These are phyloP conservation scores for Propithecus coquereli DNA, from an alignment of 2,113 vertebrate genomes.

Conservation along the genomic window DNA sequence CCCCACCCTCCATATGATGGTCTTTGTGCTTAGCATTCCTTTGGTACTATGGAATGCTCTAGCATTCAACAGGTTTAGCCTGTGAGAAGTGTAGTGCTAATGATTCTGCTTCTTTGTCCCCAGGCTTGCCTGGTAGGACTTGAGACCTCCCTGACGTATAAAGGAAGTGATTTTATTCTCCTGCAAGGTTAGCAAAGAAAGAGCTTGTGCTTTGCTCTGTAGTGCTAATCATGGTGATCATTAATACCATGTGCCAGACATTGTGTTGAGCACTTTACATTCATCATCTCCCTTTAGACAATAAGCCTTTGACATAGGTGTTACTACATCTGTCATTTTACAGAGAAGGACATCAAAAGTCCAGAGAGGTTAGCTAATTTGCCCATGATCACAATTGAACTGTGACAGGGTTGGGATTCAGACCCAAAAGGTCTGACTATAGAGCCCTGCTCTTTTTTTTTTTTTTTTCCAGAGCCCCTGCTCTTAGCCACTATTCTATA, in stretches of 20 bases:
- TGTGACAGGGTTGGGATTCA: constrained; percentile 22
- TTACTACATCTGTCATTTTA: not conserved
- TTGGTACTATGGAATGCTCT: not conserved
- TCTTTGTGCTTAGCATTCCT: constrained; percentile 24
- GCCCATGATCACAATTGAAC: not conserved
- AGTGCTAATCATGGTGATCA: not conserved
- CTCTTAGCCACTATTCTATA: not conserved
- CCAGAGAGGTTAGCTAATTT: constrained; percentile 14
- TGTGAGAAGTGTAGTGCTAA: not conserved
- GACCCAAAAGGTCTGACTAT: not conserved
- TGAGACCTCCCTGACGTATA: not conserved
- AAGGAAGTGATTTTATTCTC: not conserved
- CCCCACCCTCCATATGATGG: not conserved
- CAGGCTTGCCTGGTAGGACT: not conserved
- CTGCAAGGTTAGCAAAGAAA: not conserved
- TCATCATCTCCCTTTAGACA: constrained; percentile 2
- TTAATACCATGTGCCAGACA: not conserved
- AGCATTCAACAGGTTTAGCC: not conserved
- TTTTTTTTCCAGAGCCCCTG: not conserved
- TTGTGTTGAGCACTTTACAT: constrained; percentile 2
- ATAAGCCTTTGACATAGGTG: not conserved
- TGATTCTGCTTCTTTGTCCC: constrained; percentile 26
- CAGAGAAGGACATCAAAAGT: not conserved
- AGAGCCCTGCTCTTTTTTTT: not conserved
- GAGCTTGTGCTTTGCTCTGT: not conserved